Evolutionary conservation across 2,888 invertebrate genomes (phyloP).

Genomic region (Nudaria mundana): DNA sequence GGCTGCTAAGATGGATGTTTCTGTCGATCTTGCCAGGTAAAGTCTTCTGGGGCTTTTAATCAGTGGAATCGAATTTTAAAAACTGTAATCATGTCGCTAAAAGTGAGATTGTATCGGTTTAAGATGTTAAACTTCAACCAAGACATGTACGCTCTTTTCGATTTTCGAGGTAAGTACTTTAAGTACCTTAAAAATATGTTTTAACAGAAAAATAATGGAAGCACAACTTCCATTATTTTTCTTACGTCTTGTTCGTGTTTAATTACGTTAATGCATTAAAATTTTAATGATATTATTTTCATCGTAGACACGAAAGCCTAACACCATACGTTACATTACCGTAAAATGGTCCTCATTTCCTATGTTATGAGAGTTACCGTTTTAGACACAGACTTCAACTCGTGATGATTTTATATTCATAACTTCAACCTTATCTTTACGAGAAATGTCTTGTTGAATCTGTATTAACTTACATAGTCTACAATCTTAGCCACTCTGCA

Average conservation of each 20-base stretch:
- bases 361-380: too few species aligned
- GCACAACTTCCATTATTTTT: not conserved
- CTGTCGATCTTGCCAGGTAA: not conserved
- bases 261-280: not conserved
- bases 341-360: not conserved
- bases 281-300: not conserved
- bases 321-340: not conserved
- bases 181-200: not conserved
- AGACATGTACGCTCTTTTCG: slow-evolving; percentile 84
- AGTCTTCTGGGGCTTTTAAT: not conserved
- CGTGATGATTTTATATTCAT: too few species aligned
- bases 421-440: too few species aligned
- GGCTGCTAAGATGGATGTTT: slow-evolving; percentile 10
- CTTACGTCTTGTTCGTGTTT: not conserved
- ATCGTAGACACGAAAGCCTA: not conserved
- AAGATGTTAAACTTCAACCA: slow-evolving; percentile 85
- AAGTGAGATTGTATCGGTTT: slow-evolving; percentile 85
- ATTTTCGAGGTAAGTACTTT: slow-evolving; percentile 87
- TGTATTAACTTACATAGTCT: too few species aligned
- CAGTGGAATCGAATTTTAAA: slow-evolving; percentile 1
- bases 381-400: too few species aligned
- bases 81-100: slow-evolving; percentile 82
- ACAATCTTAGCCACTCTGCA: too few species aligned
- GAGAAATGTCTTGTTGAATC: too few species aligned
- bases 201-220: not conserved